These are phyloP conservation scores for Heliornis fulica DNA, from an alignment of 2,113 vertebrate genomes.

Conservation along the genomic window DNA sequence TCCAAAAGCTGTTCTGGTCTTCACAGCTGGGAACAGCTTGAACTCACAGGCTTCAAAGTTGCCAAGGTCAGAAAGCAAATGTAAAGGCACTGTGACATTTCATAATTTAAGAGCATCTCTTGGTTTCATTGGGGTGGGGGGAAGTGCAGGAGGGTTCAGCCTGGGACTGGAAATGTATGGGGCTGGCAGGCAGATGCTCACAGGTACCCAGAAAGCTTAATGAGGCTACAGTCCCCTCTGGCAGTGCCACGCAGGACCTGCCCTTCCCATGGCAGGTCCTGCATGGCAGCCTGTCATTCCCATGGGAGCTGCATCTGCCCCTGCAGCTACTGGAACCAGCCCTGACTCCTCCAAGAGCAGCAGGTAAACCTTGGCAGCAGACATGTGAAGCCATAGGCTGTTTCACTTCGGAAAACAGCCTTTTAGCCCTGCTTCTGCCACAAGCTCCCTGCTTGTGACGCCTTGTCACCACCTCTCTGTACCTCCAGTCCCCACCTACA, in stretches of 20 bases:
- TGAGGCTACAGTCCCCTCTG: neutral
- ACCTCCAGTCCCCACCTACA: neutral
- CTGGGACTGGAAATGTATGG: accelerated
- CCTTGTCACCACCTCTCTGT: neutral
- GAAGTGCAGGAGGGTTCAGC: neutral
- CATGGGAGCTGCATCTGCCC: accelerated
- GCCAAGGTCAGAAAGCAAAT: neutral
- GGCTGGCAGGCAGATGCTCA: neutral
- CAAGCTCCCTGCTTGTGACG: neutral
- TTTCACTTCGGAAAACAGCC: neutral
- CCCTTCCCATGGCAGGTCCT: accelerated
- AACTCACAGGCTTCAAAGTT: neutral
- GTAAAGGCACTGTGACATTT: neutral
- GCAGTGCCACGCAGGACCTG: accelerated
- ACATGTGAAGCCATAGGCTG: accelerated
- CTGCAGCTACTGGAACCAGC: neutral
- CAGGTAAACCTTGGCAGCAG: neutral
- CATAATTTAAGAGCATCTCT: neutral
- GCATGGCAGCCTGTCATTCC: accelerated
- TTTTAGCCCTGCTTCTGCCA: neutral
- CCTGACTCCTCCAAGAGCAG: neutral
- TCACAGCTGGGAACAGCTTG: neutral
- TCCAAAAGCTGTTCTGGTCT: neutral
- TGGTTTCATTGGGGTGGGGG: neutral
- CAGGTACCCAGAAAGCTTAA: accelerated